Percentiles rank a stretch among this genome's conserved stretches.
phyloP scores from a whole-genome alignment of 2,797 vertebrate genomes.

The Pseudocheirus occidentalis region DNA sequence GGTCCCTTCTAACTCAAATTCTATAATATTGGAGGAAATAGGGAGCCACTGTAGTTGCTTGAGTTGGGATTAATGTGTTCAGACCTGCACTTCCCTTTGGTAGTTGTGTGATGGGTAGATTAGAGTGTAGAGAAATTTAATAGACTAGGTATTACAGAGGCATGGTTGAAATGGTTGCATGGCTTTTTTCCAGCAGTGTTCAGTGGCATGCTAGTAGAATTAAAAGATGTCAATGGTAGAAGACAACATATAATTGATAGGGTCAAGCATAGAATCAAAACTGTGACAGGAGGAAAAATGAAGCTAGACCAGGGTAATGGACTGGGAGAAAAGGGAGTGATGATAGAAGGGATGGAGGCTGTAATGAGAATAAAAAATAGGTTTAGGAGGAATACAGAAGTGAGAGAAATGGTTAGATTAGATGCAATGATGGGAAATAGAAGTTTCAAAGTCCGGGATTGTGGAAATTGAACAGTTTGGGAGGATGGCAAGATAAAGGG shows the following conservation, averaged over 20 bases:
- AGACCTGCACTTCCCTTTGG: neutral
- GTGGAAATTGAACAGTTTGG: neutral
- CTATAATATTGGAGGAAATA: neutral
- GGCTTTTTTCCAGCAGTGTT: neutral
- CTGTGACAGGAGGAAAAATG: neutral
- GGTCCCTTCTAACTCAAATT: neutral
- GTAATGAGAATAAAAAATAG: neutral
- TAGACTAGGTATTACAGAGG: neutral
- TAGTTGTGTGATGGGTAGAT: neutral
- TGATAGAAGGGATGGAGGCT: neutral
- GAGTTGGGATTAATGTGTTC: neutral
- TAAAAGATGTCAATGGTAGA: neutral
- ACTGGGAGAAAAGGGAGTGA: no score
- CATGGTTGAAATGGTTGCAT: neutral
- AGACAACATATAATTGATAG: neutral
- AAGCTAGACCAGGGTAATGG: neutral
- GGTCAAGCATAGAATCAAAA: neutral
- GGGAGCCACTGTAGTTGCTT: neutral
- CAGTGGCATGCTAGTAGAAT: neutral
- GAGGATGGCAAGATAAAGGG: neutral
- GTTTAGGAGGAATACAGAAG: neutral
- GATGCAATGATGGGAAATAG: neutral
- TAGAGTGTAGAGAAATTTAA: neutral
- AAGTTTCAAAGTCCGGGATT: neutral
- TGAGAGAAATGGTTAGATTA: neutral